Percentiles rank a stretch among this genome's conserved stretches.
phyloP scores from a whole-genome alignment of 2,797 vertebrate species.

The Rhynchotus rufescens region DNA sequence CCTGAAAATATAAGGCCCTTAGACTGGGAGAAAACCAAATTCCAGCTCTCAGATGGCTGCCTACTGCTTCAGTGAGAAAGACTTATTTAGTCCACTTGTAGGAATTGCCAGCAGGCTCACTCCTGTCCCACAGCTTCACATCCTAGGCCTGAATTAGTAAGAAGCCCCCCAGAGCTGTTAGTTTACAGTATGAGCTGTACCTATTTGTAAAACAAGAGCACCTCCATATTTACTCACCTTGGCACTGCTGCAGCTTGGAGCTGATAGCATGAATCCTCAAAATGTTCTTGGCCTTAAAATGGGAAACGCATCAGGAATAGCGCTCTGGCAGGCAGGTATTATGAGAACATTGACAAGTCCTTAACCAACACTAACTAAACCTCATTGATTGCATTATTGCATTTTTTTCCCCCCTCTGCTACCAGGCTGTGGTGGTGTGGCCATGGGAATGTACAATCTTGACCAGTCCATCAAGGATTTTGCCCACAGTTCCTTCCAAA shows the following conservation, averaged over 20 bases:
- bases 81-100: neutral
- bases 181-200: neutral
- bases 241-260: neutral
- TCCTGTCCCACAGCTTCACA: neutral
- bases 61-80: neutral
- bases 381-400: neutral
- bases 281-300: neutral
- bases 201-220: neutral
- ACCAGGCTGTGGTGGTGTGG: slow-evolving; percentile 91
- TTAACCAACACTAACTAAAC: neutral
- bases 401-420: neutral
- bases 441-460: slow-evolving; percentile 98
- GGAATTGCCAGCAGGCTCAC: neutral
- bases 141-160: neutral
- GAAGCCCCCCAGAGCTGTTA: neutral
- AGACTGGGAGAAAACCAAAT: neutral
- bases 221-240: neutral
- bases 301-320: neutral
- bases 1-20: neutral
- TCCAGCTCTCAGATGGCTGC: neutral
- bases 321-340: neutral
- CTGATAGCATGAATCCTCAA: neutral
- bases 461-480: slow-evolving; percentile 94
- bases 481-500: slow-evolving; percentile 98
- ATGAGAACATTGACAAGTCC: neutral